Percentiles rank a stretch among this genome's conserved stretches.
These are phyloP conservation scores for Bombyx mori DNA, from an alignment of 1,140 invertebrate species.

Conservation along the genomic window ASM3026992v2 NC_085117.1:18952501-18953000, in stretches of 20 bases:
- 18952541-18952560: constrained; percentile 48
- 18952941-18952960: constrained; percentile 34
- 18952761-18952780: constrained; percentile 42
- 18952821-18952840: constrained; percentile 43
- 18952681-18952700: constrained; percentile 37
- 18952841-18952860: constrained; percentile 7
- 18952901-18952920: constrained; percentile 25
- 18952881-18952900: constrained; percentile 47
- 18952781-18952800: constrained; percentile 52
- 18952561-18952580: constrained; percentile 52
- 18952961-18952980: constrained; percentile 31
- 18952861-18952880: constrained; percentile 48
- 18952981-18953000: constrained; percentile 49
- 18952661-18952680: constrained; percentile 35
- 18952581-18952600: constrained; percentile 42
- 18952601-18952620: constrained; percentile 61
- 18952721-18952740: constrained; percentile 23
- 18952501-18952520: constrained; percentile 14
- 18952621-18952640: constrained; percentile 54
- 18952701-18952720: constrained; percentile 28
- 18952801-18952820: constrained; percentile 21
- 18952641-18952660: constrained; percentile 60
- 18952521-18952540: constrained; percentile 43
- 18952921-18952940: constrained; percentile 50
- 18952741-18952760: constrained; percentile 40